Evolutionary conservation across 2,113 vertebrate genomes (phyloP), one percentile per base, ranked within the genome.

Genomic region (Actenoides lindsayi): DNA sequence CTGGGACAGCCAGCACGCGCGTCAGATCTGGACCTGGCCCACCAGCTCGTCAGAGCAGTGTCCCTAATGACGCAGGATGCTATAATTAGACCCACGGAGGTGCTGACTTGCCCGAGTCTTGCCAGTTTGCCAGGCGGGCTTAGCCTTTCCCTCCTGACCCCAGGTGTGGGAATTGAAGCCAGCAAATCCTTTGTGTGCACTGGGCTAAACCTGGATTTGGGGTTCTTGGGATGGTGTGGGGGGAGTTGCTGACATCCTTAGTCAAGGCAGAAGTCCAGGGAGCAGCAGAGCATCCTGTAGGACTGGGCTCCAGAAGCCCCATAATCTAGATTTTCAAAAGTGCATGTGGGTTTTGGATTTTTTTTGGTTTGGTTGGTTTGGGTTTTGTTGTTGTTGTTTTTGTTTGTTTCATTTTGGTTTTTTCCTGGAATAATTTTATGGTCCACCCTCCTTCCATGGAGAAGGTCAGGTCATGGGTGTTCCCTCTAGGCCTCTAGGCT

Each of bases 11-110:
- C 89, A 50, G 62, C 20, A 0, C 11, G 5, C 24, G 1, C 84
- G 57, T 94, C 93, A 94, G 95, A 13, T 41, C 84, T 84, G 93
- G 75, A 71, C 57, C 83, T 18, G 18, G 62, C 93, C 94, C 95
- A 76, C 9, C 15, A 0, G 91, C 94, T 94, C 77, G 5, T 70
- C 96, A 94, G 68, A 16, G 2, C 91, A 2, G 9, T 56, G 94
- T 88, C 84, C 93, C 67, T 71, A 27, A 9, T 97, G 96, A 97
- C 93, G 94, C 93, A 96, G 91, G 83, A 70, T 94, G 93, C 96
- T 97, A 95, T 87, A 96, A 96, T 96, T 96, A 96, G 95, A 91
- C 51, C 64, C 77, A 82, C 1, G 27, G 10, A 83, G 95, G 91
- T 95, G 96, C 95, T 95, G 95, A 51, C 87, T 94, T 89, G 86